phyloP scores from a whole-genome alignment of 1,140 invertebrate species.

The Drosophila subobscura region DNA sequence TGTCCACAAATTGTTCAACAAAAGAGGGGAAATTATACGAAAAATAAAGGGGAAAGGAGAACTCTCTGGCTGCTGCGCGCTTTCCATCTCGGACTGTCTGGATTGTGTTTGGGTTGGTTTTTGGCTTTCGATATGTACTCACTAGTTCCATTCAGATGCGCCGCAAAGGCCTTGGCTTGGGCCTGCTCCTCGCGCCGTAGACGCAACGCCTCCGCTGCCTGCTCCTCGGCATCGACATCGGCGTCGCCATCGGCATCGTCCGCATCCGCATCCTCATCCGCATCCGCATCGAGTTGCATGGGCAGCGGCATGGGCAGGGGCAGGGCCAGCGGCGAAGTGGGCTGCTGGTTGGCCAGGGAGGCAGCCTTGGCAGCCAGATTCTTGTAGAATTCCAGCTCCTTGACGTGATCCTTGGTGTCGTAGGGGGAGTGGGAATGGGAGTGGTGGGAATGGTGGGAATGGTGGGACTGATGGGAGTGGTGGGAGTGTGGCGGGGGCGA shows the following conservation, averaged over 20 bases:
- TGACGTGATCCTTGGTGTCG: conserved; percentile 74
- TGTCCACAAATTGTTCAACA: no score
- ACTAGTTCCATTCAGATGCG: conserved; percentile 91
- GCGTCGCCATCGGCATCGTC: conserved; percentile 22
- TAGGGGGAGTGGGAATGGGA: conserved; percentile 60
- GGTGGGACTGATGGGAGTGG: conserved; percentile 37
- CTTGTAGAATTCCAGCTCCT: conserved; percentile 80
- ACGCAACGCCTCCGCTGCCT: conserved; percentile 55
- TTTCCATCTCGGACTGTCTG: conserved; percentile 34
- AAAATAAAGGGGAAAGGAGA: no score
- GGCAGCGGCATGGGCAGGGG: conserved; percentile 62
- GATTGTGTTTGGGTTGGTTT: neutral
- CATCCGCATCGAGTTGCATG: conserved; percentile 78
- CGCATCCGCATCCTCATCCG: conserved; percentile 40
- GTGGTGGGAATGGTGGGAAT: neutral
- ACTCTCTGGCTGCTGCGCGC: no score
- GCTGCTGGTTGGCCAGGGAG: conserved; percentile 67
- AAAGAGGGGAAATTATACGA: no score
- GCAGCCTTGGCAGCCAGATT: conserved; percentile 78
- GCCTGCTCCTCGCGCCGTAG: conserved; percentile 79
- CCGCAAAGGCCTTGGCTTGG: conserved; percentile 83
- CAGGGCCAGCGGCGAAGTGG: conserved; percentile 69
- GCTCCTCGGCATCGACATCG: conserved; percentile 45
- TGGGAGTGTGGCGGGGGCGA: conserved; percentile 62
- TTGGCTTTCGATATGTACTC: conserved; percentile 85